Conservation (phyloP, 2,113 vertebrate species). For the Pelmatolapia mariae region DNA sequence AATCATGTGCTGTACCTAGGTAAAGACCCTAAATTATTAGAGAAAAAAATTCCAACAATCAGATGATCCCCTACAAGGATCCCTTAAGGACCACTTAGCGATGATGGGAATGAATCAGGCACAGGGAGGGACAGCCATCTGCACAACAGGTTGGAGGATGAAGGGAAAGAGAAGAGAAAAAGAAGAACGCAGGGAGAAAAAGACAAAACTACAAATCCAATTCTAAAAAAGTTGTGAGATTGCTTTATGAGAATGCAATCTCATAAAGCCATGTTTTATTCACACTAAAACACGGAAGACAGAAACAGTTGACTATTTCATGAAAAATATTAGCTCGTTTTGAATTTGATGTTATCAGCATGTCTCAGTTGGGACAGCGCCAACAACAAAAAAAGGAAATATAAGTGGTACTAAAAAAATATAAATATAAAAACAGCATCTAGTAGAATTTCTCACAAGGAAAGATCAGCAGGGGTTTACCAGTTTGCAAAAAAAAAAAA, state of each 20-base stretch:
- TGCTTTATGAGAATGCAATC: neutral
- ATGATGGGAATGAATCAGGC: neutral
- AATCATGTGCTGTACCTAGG: fast-evolving
- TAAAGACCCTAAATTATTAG: neutral
- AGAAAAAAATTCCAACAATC: neutral
- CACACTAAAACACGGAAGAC: neutral
- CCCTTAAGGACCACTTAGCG: neutral
- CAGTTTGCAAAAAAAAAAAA: neutral
- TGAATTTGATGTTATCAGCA: neutral
- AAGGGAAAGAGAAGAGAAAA: neutral
- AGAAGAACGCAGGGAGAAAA: neutral
- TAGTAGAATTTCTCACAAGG: neutral
- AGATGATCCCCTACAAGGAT: neutral
- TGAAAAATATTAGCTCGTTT: neutral
- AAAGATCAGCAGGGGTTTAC: neutral
- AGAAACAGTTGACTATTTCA: neutral
- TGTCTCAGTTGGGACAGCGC: fast-evolving
- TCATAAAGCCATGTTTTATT: fast-evolving
- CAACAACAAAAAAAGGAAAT: neutral
- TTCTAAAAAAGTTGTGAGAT: neutral
- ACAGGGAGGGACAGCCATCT: neutral
- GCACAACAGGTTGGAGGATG: neutral
- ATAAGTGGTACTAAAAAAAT: neutral
- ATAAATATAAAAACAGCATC: neutral
- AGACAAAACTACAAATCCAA: neutral